Base-by-base conservation (phyloP, 2,797 vertebrate species). In the Peromyscus eremicus region DNA sequence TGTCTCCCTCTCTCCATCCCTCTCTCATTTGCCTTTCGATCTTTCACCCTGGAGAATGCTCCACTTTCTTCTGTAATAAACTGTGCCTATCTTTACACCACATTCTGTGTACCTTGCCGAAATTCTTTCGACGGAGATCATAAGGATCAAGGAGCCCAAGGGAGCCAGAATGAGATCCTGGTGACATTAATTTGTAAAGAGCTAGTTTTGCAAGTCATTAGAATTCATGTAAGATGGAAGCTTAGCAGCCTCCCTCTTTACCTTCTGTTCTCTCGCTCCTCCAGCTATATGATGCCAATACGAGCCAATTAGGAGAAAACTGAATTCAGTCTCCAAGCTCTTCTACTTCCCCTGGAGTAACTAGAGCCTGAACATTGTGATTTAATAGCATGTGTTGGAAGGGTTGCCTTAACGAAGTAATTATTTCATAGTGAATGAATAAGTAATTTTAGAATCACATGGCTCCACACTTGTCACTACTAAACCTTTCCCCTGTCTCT, bases 341-440 rank as follows among this genome's bases (percentile, higher is more conserved):
- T 76, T 79, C 77, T 70, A 13, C 49, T 86, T 89, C 79, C 19
- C 68, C 79, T 32, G 40, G 52, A 87, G 71, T 34, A 90, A n/a
- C 37, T 32, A 68, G n/a, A 68, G 46, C 60, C 89, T 76, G n/a
- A 94, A n/a, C 52, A 34, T 7, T 62, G 40, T 79, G 81, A 84
- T 75, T 94, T 91, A 86, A 87, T 91, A 70, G 70, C 55, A 95
- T n/a, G 81, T 19, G 34, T 94, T 87, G 80, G 55, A 91, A 97
- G 89, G 71, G 75, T 66, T 86, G 52, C 76, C 85, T 97, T 97
- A 89, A 93, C 60, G 25, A 94, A 91, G 71, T 82, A 64, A 55
- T 93, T 73, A 55, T 90, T 97, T 96, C 60, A 32, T 73, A 94
- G 4, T 76, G 37, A 96, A 91, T 93, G 73, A 92, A 93, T 77